Evolutionary conservation across 2,888 invertebrate species (phyloP).

Genomic region (Harpalus rufipes): DNA sequence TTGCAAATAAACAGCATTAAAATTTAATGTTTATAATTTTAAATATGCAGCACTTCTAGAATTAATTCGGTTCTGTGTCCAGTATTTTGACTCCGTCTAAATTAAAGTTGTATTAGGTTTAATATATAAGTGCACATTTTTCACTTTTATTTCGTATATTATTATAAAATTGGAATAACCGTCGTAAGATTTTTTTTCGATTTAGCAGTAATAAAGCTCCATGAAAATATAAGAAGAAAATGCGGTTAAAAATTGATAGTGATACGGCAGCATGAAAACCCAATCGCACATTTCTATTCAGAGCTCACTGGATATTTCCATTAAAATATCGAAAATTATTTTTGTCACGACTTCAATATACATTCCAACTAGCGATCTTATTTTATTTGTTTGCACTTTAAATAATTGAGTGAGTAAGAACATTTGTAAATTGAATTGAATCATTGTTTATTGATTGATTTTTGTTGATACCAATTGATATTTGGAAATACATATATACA

Average conservation of each 20-base stretch:
- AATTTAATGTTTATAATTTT: too few species aligned
- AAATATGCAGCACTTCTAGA: too few species aligned
- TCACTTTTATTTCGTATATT: neutral
- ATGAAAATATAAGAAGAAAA: neutral
- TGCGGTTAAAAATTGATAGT: conserved; percentile 35
- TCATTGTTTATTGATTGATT: conserved; percentile 23
- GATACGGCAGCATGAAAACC: conserved; percentile 8
- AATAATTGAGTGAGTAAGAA: conserved; percentile 28
- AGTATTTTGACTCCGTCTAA: too few species aligned
- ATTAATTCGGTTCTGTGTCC: too few species aligned
- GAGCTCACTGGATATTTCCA: conserved; percentile 34
- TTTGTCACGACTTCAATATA: conserved; percentile 45
- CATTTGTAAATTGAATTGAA: conserved; percentile 31
- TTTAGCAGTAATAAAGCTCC: neutral
- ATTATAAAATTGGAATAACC: neutral
- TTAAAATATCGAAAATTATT: conserved; percentile 48
- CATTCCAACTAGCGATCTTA: conserved; percentile 34
- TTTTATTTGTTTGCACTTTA: conserved; percentile 46
- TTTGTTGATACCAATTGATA: neutral
- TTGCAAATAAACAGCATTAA: too few species aligned
- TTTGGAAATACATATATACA: conserved; percentile 5
- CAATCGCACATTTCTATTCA: conserved; percentile 26
- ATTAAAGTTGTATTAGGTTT: too few species aligned
- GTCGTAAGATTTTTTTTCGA: neutral
- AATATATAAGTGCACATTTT: too few species aligned